A percentile compares a stretch with the other conserved stretches of the same genome.
phyloP scores from a whole-genome alignment of 2,113 vertebrate species.

The Phylloscopus trochiloides region DNA sequence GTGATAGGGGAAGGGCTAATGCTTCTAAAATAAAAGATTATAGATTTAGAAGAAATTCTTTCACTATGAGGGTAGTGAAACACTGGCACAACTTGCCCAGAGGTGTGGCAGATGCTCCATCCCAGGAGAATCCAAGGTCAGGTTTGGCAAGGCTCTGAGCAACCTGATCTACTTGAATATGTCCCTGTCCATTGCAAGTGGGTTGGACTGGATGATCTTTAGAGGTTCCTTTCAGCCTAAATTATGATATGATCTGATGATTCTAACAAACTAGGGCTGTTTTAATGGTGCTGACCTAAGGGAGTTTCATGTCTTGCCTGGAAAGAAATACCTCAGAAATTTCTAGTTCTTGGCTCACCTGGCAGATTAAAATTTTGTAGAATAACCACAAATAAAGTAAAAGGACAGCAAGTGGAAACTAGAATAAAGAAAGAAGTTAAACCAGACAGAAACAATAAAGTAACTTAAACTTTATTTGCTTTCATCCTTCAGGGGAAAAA shows the following conservation, averaged over 20 bases:
- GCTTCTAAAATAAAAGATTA: neutral
- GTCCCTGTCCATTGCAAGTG: neutral
- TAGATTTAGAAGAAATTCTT: neutral
- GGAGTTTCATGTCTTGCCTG: neutral
- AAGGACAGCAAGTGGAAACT: neutral
- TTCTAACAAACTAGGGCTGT: neutral
- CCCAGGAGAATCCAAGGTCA: neutral
- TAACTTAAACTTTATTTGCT: neutral
- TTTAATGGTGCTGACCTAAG: neutral
- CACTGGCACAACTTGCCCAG: neutral
- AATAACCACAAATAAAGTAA: neutral
- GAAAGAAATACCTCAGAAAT: neutral
- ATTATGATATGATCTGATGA: neutral
- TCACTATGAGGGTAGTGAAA: neutral
- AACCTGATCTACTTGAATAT: neutral
- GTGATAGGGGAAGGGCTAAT: neutral
- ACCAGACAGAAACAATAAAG: neutral
- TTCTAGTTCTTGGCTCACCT: neutral
- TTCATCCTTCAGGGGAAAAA: neutral
- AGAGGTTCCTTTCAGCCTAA: neutral
- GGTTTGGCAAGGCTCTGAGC: neutral
- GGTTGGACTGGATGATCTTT: neutral
- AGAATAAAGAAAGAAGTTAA: neutral
- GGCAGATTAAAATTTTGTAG: neutral
- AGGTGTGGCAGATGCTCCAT: neutral